Evolutionary conservation across 2,797 vertebrate genomes (phyloP).

Genomic region (Myotis vivesi): DNA sequence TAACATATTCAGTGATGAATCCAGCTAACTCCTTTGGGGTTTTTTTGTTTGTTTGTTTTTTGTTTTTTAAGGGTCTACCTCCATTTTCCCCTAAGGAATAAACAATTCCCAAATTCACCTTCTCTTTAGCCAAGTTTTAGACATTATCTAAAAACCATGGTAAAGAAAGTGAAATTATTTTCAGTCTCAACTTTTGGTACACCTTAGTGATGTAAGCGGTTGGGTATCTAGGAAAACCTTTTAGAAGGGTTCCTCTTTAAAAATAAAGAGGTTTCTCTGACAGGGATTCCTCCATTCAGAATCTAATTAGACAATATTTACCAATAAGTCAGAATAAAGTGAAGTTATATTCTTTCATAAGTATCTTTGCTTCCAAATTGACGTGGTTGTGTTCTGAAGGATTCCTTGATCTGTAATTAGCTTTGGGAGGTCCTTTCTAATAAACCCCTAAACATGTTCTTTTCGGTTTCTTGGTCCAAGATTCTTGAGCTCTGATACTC

Average conservation of each 20-base stretch:
- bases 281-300: not conserved
- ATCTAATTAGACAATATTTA: not conserved
- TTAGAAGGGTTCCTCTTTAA: constrained; percentile 23
- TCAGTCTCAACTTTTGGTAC: not conserved
- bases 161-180: constrained; percentile 9
- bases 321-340: constrained; percentile 20
- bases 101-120: not conserved
- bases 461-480: not conserved
- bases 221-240: not conserved
- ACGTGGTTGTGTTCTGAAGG: not conserved
- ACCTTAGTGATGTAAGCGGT: not conserved
- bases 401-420: not conserved
- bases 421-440: constrained; percentile 21
- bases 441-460: not conserved
- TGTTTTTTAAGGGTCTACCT: not conserved
- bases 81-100: constrained; percentile 7
- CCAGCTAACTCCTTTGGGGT: not conserved
- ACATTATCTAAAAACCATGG: not conserved
- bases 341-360: not conserved
- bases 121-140: constrained; percentile 44
- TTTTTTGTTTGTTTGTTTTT: not conserved
- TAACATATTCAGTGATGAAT: not conserved
- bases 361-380: constrained; percentile 16
- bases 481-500: constrained; percentile 6
- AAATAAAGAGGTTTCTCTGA: constrained; percentile 33